Evolutionary conservation across 2,888 invertebrate species (phyloP).

Genomic region (Cantharis flavilabris): DNA sequence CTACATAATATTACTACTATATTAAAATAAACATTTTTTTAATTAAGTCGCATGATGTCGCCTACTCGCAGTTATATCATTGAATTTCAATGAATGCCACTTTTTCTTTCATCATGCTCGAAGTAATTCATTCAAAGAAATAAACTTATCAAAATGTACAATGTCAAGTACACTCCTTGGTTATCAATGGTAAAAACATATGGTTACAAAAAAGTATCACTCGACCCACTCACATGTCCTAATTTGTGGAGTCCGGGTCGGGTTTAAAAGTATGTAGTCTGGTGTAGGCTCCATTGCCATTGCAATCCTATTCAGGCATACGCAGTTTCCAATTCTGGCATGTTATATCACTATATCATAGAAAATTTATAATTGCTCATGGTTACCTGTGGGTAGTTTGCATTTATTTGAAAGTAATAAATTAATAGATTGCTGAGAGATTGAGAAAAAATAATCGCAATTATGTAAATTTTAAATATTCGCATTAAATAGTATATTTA

Average conservation of each 20-base stretch:
- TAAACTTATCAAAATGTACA: slow-evolving; percentile 3
- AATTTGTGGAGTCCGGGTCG: slow-evolving; percentile 20
- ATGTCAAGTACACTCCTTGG: slow-evolving; percentile 4
- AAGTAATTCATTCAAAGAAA: not conserved
- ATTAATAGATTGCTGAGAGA: not conserved
- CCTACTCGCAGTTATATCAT: not conserved
- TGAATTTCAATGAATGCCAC: not conserved
- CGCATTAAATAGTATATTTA: not conserved
- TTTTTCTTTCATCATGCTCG: not conserved
- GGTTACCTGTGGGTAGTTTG: slow-evolving; percentile 11
- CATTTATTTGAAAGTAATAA: slow-evolving; percentile 3
- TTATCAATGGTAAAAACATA: slow-evolving; percentile 4
- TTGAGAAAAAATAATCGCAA: not conserved
- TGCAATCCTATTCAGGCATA: slow-evolving; percentile 20
- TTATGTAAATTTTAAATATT: not conserved
- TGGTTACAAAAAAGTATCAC: slow-evolving; percentile 13
- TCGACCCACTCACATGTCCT: slow-evolving; percentile 22
- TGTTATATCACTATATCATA: slow-evolving; percentile 14
- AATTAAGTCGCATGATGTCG: not conserved
- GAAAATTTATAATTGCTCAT: slow-evolving; percentile 21
- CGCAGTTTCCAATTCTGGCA: slow-evolving; percentile 24
- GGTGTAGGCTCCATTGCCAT: slow-evolving; percentile 22
- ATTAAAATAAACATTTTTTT: not conserved
- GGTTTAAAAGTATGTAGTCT: slow-evolving; percentile 10
- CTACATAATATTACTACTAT: not conserved